Evolutionary conservation across 2,797 vertebrate species (phyloP).

Genomic region (Pampus argenteus): DNA sequence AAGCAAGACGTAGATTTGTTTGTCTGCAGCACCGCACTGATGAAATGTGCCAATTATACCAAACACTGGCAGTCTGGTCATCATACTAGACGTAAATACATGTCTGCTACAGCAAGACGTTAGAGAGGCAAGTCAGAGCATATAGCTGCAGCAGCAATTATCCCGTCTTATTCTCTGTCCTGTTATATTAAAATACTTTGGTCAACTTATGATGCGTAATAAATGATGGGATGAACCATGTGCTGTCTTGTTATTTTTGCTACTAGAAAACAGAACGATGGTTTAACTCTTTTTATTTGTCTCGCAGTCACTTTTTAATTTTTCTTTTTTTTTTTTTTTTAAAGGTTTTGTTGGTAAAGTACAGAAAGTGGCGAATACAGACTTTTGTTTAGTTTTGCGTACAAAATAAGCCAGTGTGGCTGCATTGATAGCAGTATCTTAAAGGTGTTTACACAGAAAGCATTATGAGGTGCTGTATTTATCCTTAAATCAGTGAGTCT

Average conservation of each 20-base stretch:
- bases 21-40: constrained; percentile 1
- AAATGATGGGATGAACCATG: constrained; percentile 48
- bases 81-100: constrained; percentile 1
- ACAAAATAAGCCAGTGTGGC: not conserved
- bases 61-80: constrained; percentile 21
- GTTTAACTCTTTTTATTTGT: not conserved
- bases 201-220: constrained; percentile 63
- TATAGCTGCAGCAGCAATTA: constrained; percentile 54
- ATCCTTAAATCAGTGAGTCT: too few relatives aligned
- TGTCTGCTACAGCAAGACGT: constrained; percentile 33
- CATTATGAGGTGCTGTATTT: not conserved
- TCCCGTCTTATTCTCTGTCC: constrained; percentile 43
- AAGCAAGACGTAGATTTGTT: constrained; percentile 19
- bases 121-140: constrained; percentile 63
- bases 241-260: constrained; percentile 66
- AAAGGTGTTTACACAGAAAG: not conserved
- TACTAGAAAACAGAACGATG: constrained; percentile 6
- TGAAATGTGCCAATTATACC: constrained; percentile 50
- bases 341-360: not conserved
- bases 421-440: not conserved
- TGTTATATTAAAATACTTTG: constrained; percentile 49
- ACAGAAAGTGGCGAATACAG: not conserved
- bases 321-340: too few relatives aligned
- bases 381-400: not conserved
- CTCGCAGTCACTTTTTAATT: not conserved